Base-by-base conservation (phyloP, 2,888 invertebrate species). In the Atethmia centrago region DNA sequence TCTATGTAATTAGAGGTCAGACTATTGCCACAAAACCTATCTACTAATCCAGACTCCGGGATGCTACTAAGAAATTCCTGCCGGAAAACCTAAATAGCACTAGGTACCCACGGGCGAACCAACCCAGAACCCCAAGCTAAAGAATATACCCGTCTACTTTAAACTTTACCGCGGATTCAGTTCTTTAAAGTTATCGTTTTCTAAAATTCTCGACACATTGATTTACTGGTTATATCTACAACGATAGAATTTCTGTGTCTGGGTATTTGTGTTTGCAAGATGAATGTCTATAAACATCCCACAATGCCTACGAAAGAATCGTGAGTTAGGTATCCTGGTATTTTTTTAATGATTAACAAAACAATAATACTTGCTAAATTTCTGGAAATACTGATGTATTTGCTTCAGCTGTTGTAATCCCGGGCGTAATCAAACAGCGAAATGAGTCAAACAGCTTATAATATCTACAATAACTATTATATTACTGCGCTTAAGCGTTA, bases 251-350 rank as follows among this genome's bases (percentile, higher is more conserved):
- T 58, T 67, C 19, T 12, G 16, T 58, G 77, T 51, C 36, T 58
- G 49, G 16, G 19, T 74, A 66, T 74, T 28, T 67, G 36, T 77
- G 19, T n/a, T 36, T 28, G 47, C 28, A 10, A 67, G 58, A 74
- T 67, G 53, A 59, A 74, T 67, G 9, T 28, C n/a, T 66, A 45
- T 77, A 77, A 75, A 77, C 45, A 59, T 65, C 25, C 8, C 21
- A 36, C 42, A 19, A 31, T 49, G 25, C 5, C 16, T 10, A 47
- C 31, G 3, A 36, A 58, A 58, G 5, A 49, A n/a, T 8, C 10
- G n/a, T 42, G 31, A 4, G 42, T 21, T 40, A 49, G 5, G 19
- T 28, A 58, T 31, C 40, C 56, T 28, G 40, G 14, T 71, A 71
- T 47, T 72, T 2, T 65, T 70, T 16, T 47, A 28, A 62, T 28